phyloP scores from a whole-genome alignment of 2,113 vertebrate genomes.

The Cranoglanis bouderius region DNA sequence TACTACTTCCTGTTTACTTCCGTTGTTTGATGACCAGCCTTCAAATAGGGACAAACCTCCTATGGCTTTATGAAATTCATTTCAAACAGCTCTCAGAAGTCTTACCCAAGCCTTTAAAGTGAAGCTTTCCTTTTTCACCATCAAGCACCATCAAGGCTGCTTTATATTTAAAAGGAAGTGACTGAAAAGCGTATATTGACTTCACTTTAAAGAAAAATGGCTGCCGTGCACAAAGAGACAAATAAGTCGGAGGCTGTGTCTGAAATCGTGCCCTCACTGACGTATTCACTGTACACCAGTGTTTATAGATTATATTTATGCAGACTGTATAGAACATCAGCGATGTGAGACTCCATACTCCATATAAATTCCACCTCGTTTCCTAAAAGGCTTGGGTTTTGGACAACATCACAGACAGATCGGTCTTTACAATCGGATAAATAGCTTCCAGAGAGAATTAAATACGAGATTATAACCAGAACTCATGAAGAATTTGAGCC shows the following conservation, averaged over 20 bases:
- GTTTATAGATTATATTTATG: neutral
- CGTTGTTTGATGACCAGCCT: neutral
- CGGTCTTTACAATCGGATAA: neutral
- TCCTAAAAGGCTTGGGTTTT: neutral
- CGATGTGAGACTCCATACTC: neutral
- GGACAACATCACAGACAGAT: neutral
- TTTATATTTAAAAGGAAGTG: constrained; percentile 9
- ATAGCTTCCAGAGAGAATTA: neutral
- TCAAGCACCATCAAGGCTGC: constrained; percentile 5
- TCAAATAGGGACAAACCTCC: neutral
- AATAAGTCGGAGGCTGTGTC: neutral
- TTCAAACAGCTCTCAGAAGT: constrained; percentile 12
- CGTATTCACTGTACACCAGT: neutral
- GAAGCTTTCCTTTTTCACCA: neutral
- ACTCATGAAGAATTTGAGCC: neutral
- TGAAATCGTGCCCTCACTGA: neutral
- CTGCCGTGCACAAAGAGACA: neutral
- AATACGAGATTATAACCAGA: neutral
- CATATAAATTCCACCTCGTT: neutral
- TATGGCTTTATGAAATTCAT: neutral
- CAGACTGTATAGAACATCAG: neutral
- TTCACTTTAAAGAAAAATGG: constrained; percentile 4
- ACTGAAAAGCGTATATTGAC: neutral
- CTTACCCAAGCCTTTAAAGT: neutral
- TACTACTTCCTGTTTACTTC: neutral